Evolutionary conservation across 2,888 invertebrate genomes (phyloP).

Genomic region (Drosophila percnosoma): DNA sequence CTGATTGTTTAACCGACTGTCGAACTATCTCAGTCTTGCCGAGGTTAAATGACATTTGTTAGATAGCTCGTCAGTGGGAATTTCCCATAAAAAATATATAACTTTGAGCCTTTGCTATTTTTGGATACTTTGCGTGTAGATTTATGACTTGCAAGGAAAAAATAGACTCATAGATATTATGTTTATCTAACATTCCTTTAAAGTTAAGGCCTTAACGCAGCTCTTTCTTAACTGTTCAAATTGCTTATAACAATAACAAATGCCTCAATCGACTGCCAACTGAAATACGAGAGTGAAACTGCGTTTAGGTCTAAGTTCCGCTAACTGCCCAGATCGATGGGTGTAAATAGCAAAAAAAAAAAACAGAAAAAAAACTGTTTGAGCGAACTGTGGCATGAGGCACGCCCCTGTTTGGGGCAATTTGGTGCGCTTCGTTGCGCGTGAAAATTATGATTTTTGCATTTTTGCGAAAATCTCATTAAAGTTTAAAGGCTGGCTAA

Average conservation of each 20-base stretch:
- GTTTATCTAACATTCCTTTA: not conserved
- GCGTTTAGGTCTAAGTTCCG: slow-evolving; percentile 27
- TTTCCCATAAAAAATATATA: not conserved
- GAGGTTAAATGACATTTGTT: slow-evolving; percentile 14
- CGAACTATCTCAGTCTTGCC: not conserved
- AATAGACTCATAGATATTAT: not conserved
- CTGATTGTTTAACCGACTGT: slow-evolving; percentile 37
- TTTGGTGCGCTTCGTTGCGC: slow-evolving; percentile 76
- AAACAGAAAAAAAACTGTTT: slow-evolving; percentile 12
- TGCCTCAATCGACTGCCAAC: not conserved
- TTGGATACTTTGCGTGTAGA: not conserved
- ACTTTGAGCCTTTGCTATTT: not conserved
- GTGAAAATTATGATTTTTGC: slow-evolving; percentile 76
- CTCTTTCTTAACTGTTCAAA: not conserved
- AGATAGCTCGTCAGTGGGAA: slow-evolving; percentile 1
- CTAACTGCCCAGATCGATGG: slow-evolving; percentile 2
- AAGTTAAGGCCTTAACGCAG: not conserved
- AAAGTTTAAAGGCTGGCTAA: slow-evolving; percentile 54
- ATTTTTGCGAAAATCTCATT: slow-evolving; percentile 72
- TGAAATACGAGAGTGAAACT: slow-evolving; percentile 12
- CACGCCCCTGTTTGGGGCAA: slow-evolving; percentile 65
- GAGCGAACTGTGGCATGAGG: slow-evolving; percentile 67
- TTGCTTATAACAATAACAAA: not conserved
- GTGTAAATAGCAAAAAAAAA: not conserved
- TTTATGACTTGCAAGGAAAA: not conserved